A percentile compares a stretch with the other conserved stretches of the same genome.
Evolutionary conservation across 2,113 vertebrate genomes (phyloP).

Genomic region (Otocyon megalotis): DNA sequence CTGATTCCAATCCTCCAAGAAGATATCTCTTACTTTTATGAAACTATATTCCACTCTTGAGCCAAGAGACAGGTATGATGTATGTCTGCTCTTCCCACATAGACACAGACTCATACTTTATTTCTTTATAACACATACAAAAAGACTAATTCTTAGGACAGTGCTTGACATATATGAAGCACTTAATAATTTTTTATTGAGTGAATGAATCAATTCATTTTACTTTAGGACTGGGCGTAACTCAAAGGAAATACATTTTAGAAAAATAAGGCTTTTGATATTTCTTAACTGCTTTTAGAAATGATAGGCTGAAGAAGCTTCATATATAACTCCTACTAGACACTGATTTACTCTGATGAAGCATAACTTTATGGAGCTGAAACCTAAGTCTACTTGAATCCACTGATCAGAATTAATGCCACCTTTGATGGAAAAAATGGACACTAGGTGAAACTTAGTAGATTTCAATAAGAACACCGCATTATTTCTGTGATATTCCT

Average conservation of each 20-base stretch:
- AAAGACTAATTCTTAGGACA: not conserved
- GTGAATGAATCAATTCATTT: not conserved
- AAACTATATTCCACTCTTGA: not conserved
- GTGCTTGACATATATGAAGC: not conserved
- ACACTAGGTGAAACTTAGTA: not conserved
- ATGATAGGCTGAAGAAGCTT: not conserved
- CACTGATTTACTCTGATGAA: not conserved
- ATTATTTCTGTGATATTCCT: not conserved
- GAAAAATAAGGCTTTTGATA: not conserved
- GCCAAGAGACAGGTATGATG: not conserved
- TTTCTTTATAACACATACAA: not conserved
- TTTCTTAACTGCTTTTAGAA: not conserved
- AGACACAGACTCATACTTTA: not conserved
- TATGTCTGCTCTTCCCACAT: not conserved
- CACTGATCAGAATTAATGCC: not conserved
- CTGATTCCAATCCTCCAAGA: no score
- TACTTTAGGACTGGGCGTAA: not conserved
- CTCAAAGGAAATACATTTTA: not conserved
- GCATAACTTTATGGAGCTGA: not conserved
- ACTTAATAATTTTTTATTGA: not conserved
- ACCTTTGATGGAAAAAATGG: not conserved
- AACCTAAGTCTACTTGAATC: not conserved
- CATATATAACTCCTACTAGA: not conserved
- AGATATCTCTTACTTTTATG: not conserved
- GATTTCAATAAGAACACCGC: not conserved